Conservation (phyloP, 2,888 invertebrate genomes). For the Polymixis flavicincta region DNA sequence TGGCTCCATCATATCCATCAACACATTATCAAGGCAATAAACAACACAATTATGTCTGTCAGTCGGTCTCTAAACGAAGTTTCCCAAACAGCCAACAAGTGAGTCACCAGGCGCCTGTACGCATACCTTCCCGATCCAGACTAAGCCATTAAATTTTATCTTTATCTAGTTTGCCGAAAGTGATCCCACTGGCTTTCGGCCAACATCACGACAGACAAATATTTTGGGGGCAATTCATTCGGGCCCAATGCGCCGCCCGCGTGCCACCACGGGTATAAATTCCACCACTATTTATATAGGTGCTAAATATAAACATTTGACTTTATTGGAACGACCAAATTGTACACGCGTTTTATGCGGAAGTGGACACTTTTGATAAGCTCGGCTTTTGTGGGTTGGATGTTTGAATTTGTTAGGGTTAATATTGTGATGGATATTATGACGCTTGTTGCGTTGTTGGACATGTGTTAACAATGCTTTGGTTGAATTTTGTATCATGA, state of each 20-base stretch:
- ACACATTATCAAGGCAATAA: conserved; percentile 42
- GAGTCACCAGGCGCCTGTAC: conserved; percentile 71
- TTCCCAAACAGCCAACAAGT: conserved; percentile 68
- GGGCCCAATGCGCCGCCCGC: conserved; percentile 76
- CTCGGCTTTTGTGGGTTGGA: conserved; percentile 45
- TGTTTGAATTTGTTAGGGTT: conserved; percentile 56
- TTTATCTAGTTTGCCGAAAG: conserved; percentile 84
- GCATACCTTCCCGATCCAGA: conserved; percentile 76
- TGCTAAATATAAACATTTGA: conserved; percentile 84
- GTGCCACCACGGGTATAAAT: conserved; percentile 79
- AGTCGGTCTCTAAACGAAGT: conserved; percentile 56
- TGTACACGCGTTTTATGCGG: conserved; percentile 73
- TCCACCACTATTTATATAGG: conserved; percentile 83
- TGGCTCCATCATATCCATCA: conserved; percentile 19
- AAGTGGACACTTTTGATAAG: conserved; percentile 75
- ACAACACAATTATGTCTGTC: conserved; percentile 47
- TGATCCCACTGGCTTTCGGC: conserved; percentile 86
- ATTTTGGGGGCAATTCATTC: conserved; percentile 87
- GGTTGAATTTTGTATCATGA: conserved; percentile 1
- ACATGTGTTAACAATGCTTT: not conserved
- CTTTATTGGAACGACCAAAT: conserved; percentile 78
- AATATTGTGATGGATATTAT: conserved; percentile 21
- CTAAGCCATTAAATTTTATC: conserved; percentile 80
- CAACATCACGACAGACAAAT: conserved; percentile 88
- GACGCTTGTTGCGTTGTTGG: conserved; percentile 23